These are phyloP conservation scores for Marcusenius ussheri DNA, from an alignment of 2,113 vertebrate species.

Conservation along the genomic window DNA sequence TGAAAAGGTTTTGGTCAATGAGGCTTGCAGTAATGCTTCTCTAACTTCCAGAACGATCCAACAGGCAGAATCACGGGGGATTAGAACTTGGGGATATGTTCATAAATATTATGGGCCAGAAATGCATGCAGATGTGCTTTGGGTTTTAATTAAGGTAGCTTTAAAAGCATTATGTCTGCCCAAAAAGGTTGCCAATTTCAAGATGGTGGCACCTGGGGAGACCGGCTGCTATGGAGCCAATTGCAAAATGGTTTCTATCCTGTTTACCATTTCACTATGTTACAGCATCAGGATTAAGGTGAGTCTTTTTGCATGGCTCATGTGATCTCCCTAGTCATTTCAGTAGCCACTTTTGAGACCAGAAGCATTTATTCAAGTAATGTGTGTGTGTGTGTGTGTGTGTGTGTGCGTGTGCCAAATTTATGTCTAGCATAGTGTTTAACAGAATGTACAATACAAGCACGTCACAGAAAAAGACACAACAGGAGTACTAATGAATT, in stretches of 20 bases:
- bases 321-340: not conserved
- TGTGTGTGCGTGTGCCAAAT: not conserved
- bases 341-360: not conserved
- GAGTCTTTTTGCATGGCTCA: not conserved
- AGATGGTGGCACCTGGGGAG: slow-evolving; percentile 73
- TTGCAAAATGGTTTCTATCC: slow-evolving; percentile 62
- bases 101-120: slow-evolving; percentile 37
- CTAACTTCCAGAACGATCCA: slow-evolving; percentile 32
- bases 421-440: not conserved
- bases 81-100: slow-evolving; percentile 30
- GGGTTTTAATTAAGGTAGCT: slow-evolving; percentile 54
- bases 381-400: not conserved
- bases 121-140: slow-evolving; percentile 39
- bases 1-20: slow-evolving; percentile 34
- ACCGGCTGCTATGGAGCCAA: slow-evolving; percentile 75
- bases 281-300: not conserved
- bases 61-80: slow-evolving; percentile 28
- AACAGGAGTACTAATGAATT: not conserved
- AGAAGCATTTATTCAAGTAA: not conserved
- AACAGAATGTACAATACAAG: not conserved
- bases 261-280: not conserved
- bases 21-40: slow-evolving; percentile 33
- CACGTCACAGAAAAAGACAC: not conserved
- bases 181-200: slow-evolving; percentile 57
- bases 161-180: slow-evolving; percentile 48